phyloP scores from a whole-genome alignment of 2,113 vertebrate species.

The Dendrocopos noguchii region DNA sequence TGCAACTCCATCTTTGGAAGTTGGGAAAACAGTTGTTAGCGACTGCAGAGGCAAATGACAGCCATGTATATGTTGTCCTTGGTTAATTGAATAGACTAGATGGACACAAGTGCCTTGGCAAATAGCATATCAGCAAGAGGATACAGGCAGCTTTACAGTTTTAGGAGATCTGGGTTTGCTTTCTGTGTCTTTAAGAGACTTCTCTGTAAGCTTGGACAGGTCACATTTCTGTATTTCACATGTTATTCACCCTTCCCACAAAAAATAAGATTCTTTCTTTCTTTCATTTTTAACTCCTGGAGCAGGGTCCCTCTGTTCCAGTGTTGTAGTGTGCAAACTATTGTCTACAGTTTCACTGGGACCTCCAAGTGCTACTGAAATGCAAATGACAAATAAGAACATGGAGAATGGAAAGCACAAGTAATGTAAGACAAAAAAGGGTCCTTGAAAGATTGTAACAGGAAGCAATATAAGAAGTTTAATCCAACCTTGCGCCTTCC shows the following conservation, averaged over 20 bases:
- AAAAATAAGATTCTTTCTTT: background rate
- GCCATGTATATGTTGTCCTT: background rate
- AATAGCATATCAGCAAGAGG: background rate
- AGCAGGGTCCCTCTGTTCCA: background rate
- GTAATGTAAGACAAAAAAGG: background rate
- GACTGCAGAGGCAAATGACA: background rate
- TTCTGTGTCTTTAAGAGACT: background rate
- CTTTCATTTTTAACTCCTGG: background rate
- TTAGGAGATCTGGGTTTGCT: background rate
- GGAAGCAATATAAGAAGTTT: background rate
- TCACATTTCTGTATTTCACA: background rate
- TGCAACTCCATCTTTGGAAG: background rate
- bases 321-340: background rate
- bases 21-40: background rate
- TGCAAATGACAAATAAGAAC: constrained; percentile 10
- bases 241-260: background rate
- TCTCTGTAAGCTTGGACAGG: background rate
- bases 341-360: background rate
- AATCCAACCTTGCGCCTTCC: background rate
- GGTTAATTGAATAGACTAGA: fast-evolving
- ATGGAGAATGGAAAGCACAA: background rate
- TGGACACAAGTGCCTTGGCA: background rate
- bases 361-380: background rate
- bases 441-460: background rate
- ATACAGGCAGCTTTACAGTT: background rate